Evolutionary conservation across 2,113 vertebrate genomes (phyloP).

Genomic region (Aleadryas rufinucha): DNA sequence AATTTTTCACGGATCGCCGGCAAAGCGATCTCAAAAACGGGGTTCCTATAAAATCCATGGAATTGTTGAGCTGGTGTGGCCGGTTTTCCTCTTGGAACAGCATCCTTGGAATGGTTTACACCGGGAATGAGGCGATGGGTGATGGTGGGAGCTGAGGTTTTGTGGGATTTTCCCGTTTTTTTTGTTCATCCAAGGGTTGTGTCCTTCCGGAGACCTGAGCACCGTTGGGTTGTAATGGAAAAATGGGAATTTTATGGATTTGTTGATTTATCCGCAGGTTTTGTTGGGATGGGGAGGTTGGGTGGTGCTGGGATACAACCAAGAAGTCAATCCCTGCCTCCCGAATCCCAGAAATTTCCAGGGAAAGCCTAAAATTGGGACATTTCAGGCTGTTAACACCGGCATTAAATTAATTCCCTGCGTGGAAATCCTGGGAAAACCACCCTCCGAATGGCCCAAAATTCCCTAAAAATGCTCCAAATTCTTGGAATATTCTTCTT

Average conservation of each 20-base stretch:
- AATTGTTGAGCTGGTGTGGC: accelerated
- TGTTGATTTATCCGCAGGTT: accelerated
- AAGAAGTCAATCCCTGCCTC: not conserved
- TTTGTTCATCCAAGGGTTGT: accelerated
- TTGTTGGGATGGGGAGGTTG: not conserved
- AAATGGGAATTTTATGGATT: not conserved
- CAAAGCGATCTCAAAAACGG: not conserved
- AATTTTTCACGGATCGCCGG: not conserved
- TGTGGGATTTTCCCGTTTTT: not conserved
- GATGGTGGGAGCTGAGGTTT: not conserved
- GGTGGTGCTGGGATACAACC: not conserved
- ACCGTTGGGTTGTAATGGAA: not conserved
- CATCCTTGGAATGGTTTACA: not conserved
- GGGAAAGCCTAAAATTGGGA: not conserved
- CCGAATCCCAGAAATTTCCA: not conserved
- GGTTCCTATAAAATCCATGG: not conserved
- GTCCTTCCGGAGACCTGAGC: accelerated
- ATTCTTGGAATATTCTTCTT: not conserved
- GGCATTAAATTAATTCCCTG: no score
- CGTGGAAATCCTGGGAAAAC: not conserved
- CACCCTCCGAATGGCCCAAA: not conserved
- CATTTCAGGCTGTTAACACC: not conserved
- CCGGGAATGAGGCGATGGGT: not conserved
- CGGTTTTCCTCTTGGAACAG: not conserved
- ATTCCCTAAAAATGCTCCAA: not conserved